Base-by-base conservation (phyloP, 2,888 invertebrate species). In the Drosophila stalkeri region DNA sequence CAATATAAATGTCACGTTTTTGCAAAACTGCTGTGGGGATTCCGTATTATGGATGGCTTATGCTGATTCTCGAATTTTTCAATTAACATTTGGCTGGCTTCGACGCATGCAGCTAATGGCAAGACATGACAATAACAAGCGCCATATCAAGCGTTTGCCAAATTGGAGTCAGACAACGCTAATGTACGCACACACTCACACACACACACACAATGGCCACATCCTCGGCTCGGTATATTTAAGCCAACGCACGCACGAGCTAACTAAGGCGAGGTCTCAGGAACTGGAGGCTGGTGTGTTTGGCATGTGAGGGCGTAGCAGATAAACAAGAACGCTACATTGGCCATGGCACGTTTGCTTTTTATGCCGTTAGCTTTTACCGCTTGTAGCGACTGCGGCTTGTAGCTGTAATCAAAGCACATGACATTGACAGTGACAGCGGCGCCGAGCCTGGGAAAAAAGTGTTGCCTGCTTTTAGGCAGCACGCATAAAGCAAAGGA, bases 121-220 rank as follows among this genome's bases (percentile, higher is more conserved):
- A 75, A 72, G 77, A 83, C 85, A 83, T 89, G 89, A 89, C 85
- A 89, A 89, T 81, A 89, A 83, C 85, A 83, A 85, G 76, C 75
- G 78, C 77, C 77, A 63, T 77, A 80, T 81, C 75, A 74, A 63
- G 66, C 77, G 69, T 68, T 64, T 52, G 64, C 66, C 41, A 68
- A 78, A 81, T 72, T 71, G 65, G 61, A 74, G 76, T 55, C 76
- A 60, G 67, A 68, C 80, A 69, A 37, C 56, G 75, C 81, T 72
- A 77, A 80, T 76, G 75, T 54, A 64, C 39, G 44, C 49, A 66
- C 55, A 57, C 52, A 66, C 43, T 64, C 37, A 44, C 49, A 56
- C 43, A 67, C 37, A 44, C 51, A 57, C 54, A 51, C 33, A 62
- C 20, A 35, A 39, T 57, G 43, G 9, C 51, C 57, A 57, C 72